These are phyloP conservation scores for Keiferia lycopersicella DNA, from an alignment of 2,888 invertebrate species.

Conservation along the genomic window DNA sequence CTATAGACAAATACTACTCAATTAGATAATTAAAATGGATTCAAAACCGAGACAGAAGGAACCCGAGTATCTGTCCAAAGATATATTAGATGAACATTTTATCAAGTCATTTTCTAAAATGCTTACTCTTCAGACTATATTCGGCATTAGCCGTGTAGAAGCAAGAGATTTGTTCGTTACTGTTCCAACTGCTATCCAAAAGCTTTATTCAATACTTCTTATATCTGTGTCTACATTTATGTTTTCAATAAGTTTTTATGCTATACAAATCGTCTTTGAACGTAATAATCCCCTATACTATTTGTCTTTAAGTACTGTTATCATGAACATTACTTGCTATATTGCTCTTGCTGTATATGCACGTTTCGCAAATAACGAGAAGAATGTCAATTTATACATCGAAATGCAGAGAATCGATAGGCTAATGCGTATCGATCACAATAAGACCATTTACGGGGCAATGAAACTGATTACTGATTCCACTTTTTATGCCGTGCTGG, in stretches of 20 bases:
- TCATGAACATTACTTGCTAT: not conserved
- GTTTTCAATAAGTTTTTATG: too few species aligned
- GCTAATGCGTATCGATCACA: conserved; percentile 32
- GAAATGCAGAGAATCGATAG: conserved; percentile 17
- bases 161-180: conserved; percentile 2
- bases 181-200: not conserved
- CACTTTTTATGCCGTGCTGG: not conserved
- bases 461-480: not conserved
- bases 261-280: too few species aligned
- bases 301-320: not conserved
- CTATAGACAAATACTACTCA: too few species aligned
- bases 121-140: conserved; percentile 44
- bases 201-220: not conserved
- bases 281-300: not conserved
- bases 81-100: conserved; percentile 53
- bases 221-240: too few species aligned
- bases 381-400: not conserved
- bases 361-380: not conserved
- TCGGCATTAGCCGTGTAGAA: conserved; percentile 34
- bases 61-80: conserved; percentile 49
- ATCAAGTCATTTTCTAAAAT: conserved; percentile 43
- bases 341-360: not conserved
- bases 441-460: not conserved
- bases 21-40: too few species aligned
- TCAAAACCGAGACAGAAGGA: too few species aligned